Conservation (phyloP, 2,797 vertebrate genomes). For the Pogonophryne albipinna region DNA sequence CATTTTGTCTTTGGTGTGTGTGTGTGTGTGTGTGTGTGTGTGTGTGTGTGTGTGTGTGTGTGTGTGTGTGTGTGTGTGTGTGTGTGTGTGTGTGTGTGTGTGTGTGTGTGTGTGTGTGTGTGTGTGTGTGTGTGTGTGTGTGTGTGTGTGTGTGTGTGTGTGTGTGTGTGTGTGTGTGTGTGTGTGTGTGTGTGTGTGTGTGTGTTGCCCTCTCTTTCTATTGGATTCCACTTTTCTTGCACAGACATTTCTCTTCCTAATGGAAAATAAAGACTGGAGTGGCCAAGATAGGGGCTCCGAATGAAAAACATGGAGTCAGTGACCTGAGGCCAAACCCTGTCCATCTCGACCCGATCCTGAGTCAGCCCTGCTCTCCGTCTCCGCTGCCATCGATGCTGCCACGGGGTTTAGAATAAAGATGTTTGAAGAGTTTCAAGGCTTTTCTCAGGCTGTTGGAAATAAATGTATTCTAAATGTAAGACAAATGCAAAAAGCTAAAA, state of each 20-base stretch:
- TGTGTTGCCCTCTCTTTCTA: conserved; percentile 39
- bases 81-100: conserved; percentile 15
- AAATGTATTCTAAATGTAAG: background rate
- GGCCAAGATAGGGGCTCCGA: conserved; percentile 59
- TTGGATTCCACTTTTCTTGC: conserved; percentile 46
- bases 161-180: conserved; percentile 29
- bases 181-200: conserved; percentile 16
- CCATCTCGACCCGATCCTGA: conserved; percentile 43
- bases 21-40: conserved; percentile 19
- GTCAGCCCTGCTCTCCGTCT: conserved; percentile 7
- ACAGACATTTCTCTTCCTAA: conserved; percentile 69
- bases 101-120: conserved; percentile 31
- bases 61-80: conserved; percentile 21
- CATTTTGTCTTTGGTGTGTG: conserved; percentile 66
- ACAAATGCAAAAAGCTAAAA: background rate
- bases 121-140: conserved; percentile 6
- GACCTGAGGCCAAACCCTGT: conserved; percentile 63
- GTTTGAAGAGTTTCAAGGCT: background rate
- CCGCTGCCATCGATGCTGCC: background rate
- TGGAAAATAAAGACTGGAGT: conserved; percentile 74
- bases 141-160: conserved; percentile 14
- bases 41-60: conserved; percentile 25
- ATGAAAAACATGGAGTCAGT: conserved; percentile 74
- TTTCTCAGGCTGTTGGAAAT: background rate
- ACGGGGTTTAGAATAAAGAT: conserved; percentile 21